Evolutionary conservation across 2,797 vertebrate species (phyloP).

Genomic region (Macrochelys suwanniensis): DNA sequence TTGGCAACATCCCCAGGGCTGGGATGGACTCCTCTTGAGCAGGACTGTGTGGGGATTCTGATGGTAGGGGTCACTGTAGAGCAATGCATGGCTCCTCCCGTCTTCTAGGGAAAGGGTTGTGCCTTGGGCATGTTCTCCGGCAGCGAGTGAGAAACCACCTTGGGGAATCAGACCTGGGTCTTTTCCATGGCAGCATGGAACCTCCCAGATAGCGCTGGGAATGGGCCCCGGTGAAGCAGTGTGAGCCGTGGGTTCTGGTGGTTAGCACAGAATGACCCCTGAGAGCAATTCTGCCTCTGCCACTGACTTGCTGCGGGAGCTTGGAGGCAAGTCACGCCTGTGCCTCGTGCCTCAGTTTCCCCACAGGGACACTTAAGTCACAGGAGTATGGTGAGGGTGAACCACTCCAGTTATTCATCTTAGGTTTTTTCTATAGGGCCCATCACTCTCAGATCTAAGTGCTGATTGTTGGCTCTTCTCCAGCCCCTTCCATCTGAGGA

Average conservation of each 20-base stretch:
- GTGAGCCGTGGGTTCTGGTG: background rate
- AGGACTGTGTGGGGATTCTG: background rate
- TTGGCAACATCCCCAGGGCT: background rate
- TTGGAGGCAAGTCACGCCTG: background rate
- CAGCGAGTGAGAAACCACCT: background rate
- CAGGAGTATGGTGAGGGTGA: background rate
- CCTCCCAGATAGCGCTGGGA: background rate
- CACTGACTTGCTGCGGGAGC: background rate
- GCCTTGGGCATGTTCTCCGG: too few species aligned
- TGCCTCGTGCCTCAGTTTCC: background rate
- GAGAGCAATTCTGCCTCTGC: background rate
- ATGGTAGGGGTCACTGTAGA: background rate
- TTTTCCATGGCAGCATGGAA: too few species aligned
- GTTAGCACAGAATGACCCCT: background rate
- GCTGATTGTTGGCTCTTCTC: background rate
- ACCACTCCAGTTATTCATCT: background rate
- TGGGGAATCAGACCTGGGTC: background rate
- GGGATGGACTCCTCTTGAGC: background rate
- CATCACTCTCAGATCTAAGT: background rate
- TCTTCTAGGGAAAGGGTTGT: background rate
- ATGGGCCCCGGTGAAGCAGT: background rate
- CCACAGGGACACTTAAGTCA: background rate
- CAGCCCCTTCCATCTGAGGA: background rate
- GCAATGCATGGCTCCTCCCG: background rate
- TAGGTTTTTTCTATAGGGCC: background rate